phyloP scores from a whole-genome alignment of 1,140 invertebrate genomes.

The Leptinotarsa undecemlineata region DNA sequence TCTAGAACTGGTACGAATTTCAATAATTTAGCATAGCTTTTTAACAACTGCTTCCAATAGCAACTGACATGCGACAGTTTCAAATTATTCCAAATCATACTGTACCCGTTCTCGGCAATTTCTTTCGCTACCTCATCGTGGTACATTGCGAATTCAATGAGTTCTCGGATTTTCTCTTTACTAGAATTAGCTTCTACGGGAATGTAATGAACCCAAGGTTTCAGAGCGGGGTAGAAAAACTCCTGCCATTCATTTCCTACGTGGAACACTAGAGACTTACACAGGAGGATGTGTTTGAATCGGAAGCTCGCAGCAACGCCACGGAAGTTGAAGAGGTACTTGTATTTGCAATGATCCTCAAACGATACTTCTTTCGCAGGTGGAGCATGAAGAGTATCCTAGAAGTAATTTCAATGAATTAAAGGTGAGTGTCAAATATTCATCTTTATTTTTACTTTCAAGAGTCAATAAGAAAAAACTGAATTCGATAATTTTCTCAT shows the following conservation, averaged over 20 bases:
- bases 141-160: slow-evolving; percentile 77
- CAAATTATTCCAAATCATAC: slow-evolving; percentile 85
- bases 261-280: slow-evolving; percentile 93
- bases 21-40: slow-evolving; percentile 76
- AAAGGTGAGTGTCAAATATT: slow-evolving; percentile 13
- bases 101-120: slow-evolving; percentile 81
- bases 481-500: too few species aligned
- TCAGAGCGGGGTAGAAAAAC: slow-evolving; percentile 91
- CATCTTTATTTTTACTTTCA: too few species aligned
- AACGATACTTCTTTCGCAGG: slow-evolving; percentile 87
- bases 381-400: slow-evolving; percentile 83
- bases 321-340: slow-evolving; percentile 95
- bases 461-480: too few species aligned
- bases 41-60: slow-evolving; percentile 86
- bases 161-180: slow-evolving; percentile 68
- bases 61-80: slow-evolving; percentile 80
- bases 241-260: slow-evolving; percentile 94
- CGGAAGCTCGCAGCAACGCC: slow-evolving; percentile 96
- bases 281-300: slow-evolving; percentile 95
- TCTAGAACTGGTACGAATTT: slow-evolving; percentile 69
- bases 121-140: slow-evolving; percentile 76
- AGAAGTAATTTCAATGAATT: slow-evolving; percentile 40
- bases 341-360: slow-evolving; percentile 91
- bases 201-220: slow-evolving; percentile 96
- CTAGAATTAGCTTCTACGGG: slow-evolving; percentile 76